Conservation (phyloP, 2,888 invertebrate species). For the Rhopalosiphum nymphaeae region DNA sequence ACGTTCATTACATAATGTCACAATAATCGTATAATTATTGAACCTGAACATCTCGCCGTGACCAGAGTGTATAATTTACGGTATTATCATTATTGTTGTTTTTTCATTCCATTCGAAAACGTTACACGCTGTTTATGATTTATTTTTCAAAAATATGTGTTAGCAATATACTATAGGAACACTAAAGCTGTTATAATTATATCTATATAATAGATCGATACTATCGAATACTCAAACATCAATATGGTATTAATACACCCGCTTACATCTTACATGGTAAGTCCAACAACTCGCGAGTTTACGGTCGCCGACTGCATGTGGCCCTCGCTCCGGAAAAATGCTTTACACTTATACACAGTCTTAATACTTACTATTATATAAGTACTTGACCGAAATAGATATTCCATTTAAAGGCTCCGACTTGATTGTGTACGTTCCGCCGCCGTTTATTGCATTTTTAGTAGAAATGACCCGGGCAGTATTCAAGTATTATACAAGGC, state of each 20-base stretch:
- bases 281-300: not conserved
- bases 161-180: too few species aligned
- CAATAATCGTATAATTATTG: slow-evolving; percentile 22
- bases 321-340: not conserved
- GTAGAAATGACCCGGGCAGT: not conserved
- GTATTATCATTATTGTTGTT: not conserved
- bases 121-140: not conserved
- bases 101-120: not conserved
- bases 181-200: too few species aligned
- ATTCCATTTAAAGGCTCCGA: not conserved
- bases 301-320: not conserved
- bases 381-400: not conserved
- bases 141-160: not conserved
- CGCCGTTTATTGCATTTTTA: not conserved
- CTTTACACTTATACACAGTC: too few species aligned
- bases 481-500: not conserved
- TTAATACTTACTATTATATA: not conserved
- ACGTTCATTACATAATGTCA: slow-evolving; percentile 6
- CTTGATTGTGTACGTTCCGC: not conserved
- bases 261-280: not conserved
- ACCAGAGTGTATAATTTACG: not conserved
- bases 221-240: too few species aligned
- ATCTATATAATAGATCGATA: too few species aligned
- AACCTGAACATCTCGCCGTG: not conserved
- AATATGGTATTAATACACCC: too few species aligned